phyloP scores from a whole-genome alignment of 1,140 invertebrate genomes.

The Dendrolimus punctatus region DNA sequence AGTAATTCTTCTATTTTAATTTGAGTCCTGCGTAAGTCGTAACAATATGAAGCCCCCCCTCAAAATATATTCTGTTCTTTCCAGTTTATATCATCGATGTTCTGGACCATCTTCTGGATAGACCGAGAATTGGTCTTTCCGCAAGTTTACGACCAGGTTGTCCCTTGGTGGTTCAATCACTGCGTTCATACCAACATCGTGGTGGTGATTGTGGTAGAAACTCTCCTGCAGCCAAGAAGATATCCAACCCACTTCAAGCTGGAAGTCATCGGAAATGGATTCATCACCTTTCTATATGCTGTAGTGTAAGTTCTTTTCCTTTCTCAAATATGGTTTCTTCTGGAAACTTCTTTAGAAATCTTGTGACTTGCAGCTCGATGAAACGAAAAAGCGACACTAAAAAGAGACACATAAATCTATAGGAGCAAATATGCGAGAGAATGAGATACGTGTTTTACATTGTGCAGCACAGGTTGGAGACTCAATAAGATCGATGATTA shows the following conservation, averaged over 20 bases:
- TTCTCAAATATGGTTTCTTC: background rate
- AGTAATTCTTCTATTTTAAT: too few relatives aligned
- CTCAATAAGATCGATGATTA: too few relatives aligned
- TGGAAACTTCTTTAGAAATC: too few relatives aligned
- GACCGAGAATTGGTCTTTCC: constrained; percentile 81
- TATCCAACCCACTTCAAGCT: constrained; percentile 28
- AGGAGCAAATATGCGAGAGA: too few relatives aligned
- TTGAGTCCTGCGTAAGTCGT: too few relatives aligned
- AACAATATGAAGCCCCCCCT: too few relatives aligned
- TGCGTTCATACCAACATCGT: constrained; percentile 74
- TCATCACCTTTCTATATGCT: constrained; percentile 34
- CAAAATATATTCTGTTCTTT: constrained; percentile 11
- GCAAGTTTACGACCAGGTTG: constrained; percentile 72
- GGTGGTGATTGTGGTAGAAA: constrained; percentile 62
- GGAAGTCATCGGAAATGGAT: constrained; percentile 29
- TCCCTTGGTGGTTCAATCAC: constrained; percentile 81
- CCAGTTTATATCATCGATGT: constrained; percentile 78
- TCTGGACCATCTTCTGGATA: constrained; percentile 79
- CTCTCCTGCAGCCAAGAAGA: constrained; percentile 42
- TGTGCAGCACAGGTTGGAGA: too few relatives aligned
- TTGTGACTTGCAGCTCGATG: too few relatives aligned
- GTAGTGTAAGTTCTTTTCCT: constrained; percentile 44
- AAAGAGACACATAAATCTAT: too few relatives aligned
- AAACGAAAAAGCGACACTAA: too few relatives aligned
- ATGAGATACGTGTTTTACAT: too few relatives aligned